Evolutionary conservation across 2,113 vertebrate species (phyloP), one percentile per base, ranked within the genome.

Genomic region (Fulmarus glacialis): DNA sequence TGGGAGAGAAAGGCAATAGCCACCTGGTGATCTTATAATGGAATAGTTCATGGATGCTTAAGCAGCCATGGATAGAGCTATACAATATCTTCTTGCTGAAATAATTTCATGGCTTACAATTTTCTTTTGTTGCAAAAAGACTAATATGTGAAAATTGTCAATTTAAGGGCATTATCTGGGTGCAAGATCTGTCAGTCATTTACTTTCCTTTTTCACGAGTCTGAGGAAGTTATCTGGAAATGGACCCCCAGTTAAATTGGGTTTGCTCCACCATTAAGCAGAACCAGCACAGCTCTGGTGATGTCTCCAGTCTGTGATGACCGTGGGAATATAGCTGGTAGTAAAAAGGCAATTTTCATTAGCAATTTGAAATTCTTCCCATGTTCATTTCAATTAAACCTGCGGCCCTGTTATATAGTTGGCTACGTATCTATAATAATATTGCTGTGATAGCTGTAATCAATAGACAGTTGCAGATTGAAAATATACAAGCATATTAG

Each of bases 381-480:
- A 64, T 90, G 87, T 45, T 92, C 84, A 84, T 68, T 87, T 60
- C 72, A 91, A 94, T 95, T 89, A 94, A 93, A 97, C 88, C 92
- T 93, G 87, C 6, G 14, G 87, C 77, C 87, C 50, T 36, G 48
- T 60, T 78, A 73, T 13, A 77, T 27, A 50, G 79, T 20, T 90
- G 75, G 87, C 84, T 85, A 94, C 47, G 34, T 68, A 72, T 86
- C 91, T 78, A 9, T 13, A 60, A 93, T 91, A 92, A 97, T 89
- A 94, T 63, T 78, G 87, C 90, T 71, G 90, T 75, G 78, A 93
- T 86, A 68, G 78, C 78, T 60, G 92, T 77, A 68, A 91, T 60
- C 87, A 81, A 88, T 53, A 77, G 92, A 75, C 53, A 90, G 68
- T 1, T 67, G 77, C 67, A 64, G 90, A 64, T 1, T 67, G 67